Percentiles rank a stretch among this genome's conserved stretches.
These are phyloP conservation scores for Rhagonycha fulva DNA, from an alignment of 2,888 invertebrate genomes.

Conservation along the genomic window DNA sequence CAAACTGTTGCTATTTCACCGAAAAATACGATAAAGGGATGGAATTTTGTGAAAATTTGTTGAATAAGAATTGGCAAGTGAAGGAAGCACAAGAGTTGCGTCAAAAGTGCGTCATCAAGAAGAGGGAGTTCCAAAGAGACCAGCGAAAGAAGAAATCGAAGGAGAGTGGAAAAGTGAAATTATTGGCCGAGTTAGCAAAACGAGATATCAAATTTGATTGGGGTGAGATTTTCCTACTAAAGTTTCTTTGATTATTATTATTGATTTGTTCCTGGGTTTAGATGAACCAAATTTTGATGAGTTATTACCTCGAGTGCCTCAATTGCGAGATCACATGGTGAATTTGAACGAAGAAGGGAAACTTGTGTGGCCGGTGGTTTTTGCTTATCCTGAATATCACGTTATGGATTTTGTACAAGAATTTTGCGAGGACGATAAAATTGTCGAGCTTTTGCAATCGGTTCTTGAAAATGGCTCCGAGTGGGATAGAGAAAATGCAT, in stretches of 20 bases:
- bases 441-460: neutral
- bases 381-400: constrained; percentile 87
- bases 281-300: constrained; percentile 56
- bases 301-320: constrained; percentile 67
- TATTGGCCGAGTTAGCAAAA: constrained; percentile 56
- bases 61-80: constrained; percentile 62
- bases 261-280: constrained; percentile 16
- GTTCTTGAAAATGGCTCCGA: constrained; percentile 55
- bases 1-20: constrained; percentile 71
- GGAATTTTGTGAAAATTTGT: constrained; percentile 70
- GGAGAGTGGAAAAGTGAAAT: constrained; percentile 52
- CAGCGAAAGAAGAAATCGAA: constrained; percentile 58
- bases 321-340: constrained; percentile 67
- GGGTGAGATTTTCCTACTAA: constrained; percentile 49
- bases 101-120: constrained; percentile 58
- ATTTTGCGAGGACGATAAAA: constrained; percentile 73
- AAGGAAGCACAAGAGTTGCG: constrained; percentile 61
- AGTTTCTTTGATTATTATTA: neutral
- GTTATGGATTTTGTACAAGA: constrained; percentile 86
- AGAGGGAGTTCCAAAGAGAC: constrained; percentile 61
- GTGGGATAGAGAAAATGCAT: constrained; percentile 74
- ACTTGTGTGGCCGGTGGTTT: constrained; percentile 85
- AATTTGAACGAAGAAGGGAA: constrained; percentile 62
- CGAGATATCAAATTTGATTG: constrained; percentile 60
- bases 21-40: constrained; percentile 72